Percentiles rank a stretch among this genome's conserved stretches.
Evolutionary conservation across 2,113 vertebrate genomes (phyloP).

Genomic region (Ochotona curzoniae): DNA sequence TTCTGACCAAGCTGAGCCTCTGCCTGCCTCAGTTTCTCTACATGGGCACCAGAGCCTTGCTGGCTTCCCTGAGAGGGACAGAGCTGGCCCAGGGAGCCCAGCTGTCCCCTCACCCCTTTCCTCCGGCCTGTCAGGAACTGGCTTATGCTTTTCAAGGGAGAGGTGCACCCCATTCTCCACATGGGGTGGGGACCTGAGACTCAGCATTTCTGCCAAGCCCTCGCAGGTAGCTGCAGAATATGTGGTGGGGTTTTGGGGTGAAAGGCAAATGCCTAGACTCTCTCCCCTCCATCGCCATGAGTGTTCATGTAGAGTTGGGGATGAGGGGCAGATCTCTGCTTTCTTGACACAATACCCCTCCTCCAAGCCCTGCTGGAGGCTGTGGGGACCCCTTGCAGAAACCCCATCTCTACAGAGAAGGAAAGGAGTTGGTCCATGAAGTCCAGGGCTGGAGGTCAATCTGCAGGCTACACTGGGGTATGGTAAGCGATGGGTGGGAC

Average conservation of each 20-base stretch:
- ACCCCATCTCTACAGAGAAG: not conserved
- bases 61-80: not conserved
- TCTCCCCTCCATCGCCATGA: not conserved
- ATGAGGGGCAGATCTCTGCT: too few species aligned
- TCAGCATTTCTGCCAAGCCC: not conserved
- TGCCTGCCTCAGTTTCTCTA: conserved; percentile 14
- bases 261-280: not conserved
- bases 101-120: not conserved
- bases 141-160: fast-evolving
- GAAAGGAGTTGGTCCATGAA: not conserved
- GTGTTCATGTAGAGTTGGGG: too few species aligned
- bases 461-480: not conserved
- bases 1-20: not conserved
- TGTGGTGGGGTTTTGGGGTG: not conserved
- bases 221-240: not conserved
- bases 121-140: not conserved
- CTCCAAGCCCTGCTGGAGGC: not conserved
- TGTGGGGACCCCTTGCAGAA: not conserved
- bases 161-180: not conserved
- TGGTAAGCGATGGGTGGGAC: not conserved
- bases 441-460: not conserved
- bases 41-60: not conserved
- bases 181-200: not conserved
- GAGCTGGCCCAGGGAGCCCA: not conserved
- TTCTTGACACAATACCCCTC: too few species aligned